A percentile compares a stretch with the other conserved stretches of the same genome.
phyloP scores from a whole-genome alignment of 2,797 vertebrate genomes.

The Sciaenops ocellatus region DNA sequence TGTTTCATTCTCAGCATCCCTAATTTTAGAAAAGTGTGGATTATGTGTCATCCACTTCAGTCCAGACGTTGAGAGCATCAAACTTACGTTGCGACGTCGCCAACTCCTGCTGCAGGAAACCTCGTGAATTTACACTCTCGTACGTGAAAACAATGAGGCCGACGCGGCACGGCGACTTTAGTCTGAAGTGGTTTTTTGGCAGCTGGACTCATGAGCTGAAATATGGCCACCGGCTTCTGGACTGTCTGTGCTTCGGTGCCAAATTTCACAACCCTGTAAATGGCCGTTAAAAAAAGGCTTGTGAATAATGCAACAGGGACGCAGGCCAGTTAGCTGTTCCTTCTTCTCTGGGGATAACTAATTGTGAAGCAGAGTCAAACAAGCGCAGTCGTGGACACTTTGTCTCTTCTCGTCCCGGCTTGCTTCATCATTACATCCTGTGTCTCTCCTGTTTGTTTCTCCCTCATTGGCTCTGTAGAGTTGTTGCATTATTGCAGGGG shows the following conservation, averaged over 20 bases:
- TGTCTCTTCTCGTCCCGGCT: constrained; percentile 6
- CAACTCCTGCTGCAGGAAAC: too few species aligned
- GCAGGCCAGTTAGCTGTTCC: constrained; percentile 36
- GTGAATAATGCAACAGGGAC: constrained; percentile 58
- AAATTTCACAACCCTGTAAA: constrained; percentile 62
- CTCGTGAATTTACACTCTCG: not conserved
- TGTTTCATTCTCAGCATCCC: constrained; percentile 37
- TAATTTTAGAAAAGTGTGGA: constrained; percentile 24
- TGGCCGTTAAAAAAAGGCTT: constrained; percentile 49
- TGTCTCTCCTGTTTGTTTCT: not conserved
- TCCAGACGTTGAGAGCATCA: not conserved
- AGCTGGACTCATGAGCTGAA: constrained; percentile 42
- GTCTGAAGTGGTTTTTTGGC: constrained; percentile 51
- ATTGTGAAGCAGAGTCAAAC: constrained; percentile 40
- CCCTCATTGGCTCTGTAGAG: constrained; percentile 23
- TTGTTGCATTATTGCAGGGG: constrained; percentile 7
- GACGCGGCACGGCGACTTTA: constrained; percentile 23
- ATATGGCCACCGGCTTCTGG: constrained; percentile 41
- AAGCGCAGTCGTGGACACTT: constrained; percentile 29
- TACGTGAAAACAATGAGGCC: constrained; percentile 27
- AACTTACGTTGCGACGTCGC: not conserved
- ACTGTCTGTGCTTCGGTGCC: constrained; percentile 48
- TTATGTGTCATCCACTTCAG: not conserved
- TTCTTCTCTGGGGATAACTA: constrained; percentile 22
- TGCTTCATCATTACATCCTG: too few species aligned